Evolutionary conservation across 2,888 invertebrate genomes (phyloP), one percentile per base, ranked within the genome.

Genomic region (Heliconius charithonia): DNA sequence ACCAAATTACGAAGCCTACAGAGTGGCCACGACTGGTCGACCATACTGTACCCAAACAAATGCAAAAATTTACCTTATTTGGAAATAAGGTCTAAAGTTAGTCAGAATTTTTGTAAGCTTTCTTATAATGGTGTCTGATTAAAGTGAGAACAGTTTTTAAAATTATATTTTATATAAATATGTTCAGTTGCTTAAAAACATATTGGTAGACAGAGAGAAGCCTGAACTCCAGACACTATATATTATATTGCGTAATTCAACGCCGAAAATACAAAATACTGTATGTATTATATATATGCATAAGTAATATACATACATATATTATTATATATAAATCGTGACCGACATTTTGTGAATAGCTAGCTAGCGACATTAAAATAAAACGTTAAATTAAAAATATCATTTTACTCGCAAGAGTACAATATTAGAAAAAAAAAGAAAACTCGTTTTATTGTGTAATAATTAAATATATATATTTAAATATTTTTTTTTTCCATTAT

Each of bases 341-440:
- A 67, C 41, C 16, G n/a, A 37, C 37, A 67, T 41, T 67, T 41
- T 67, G 67, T 67, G 67, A 22, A 41, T 29, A 66, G 13, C 67
- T 67, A 67, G n/a, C 67, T 67, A 67, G 67, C 67, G 67, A 67
- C 27, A 70, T 77, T 63, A 76, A 63, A 76, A 65, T 76, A 71
- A 63, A 41, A 63, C 45, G 65, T 76, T 77, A 72, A 77, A 77
- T 77, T 77, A 72, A 51, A 63, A 77, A 77, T 71, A 77, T 77
- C 59, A 67, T 32, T 76, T 69, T 69, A 76, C 59, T 71, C 32
- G n/a, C 62, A 56, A n/a, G 59, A 77, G 77, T 59, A 72, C 37
- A 56, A 37, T 77, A 56, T 51, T 56, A 72, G 51, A 59, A 37
- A 37, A n/a, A 32, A 59, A 69, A 41, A 6, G 4, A 59, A 56